These are phyloP conservation scores for Sinosuthora webbiana DNA, from an alignment of 2,113 vertebrate genomes.

Conservation along the genomic window DNA sequence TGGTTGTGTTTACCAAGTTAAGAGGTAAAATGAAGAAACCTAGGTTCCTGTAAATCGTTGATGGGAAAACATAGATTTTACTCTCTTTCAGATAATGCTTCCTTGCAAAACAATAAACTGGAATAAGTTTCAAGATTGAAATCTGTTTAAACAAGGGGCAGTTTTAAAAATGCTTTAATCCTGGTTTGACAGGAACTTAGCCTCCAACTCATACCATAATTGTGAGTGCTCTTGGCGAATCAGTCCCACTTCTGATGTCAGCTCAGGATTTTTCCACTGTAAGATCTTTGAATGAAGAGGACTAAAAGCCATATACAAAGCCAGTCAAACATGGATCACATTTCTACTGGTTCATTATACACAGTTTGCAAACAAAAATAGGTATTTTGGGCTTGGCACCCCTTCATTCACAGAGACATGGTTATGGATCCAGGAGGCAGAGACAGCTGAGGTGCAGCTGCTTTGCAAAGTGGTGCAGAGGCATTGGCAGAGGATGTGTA, in stretches of 20 bases:
- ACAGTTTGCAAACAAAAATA: background rate
- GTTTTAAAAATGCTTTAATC: background rate
- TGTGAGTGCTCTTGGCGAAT: background rate
- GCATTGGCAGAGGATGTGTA: background rate
- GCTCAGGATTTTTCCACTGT: conserved; percentile 24
- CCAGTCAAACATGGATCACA: background rate
- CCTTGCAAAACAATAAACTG: background rate
- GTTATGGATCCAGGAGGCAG: background rate
- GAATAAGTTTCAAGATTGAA: background rate
- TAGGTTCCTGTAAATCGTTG: background rate
- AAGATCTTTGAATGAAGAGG: conserved; percentile 41
- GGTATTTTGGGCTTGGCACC: background rate
- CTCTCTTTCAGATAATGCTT: background rate
- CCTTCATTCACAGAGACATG: background rate
- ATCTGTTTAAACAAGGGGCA: background rate
- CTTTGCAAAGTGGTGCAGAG: background rate
- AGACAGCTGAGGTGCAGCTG: background rate
- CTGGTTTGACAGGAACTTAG: background rate
- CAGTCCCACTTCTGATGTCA: background rate
- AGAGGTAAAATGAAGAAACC: background rate
- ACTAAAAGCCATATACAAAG: conserved; percentile 54
- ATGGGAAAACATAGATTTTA: background rate
- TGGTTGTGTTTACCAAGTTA: background rate
- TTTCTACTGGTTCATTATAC: background rate
- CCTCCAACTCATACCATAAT: background rate